A percentile compares a stretch with the other conserved stretches of the same genome.
Conservation (phyloP, 2,797 vertebrate genomes). For the Psittacula echo region DNA sequence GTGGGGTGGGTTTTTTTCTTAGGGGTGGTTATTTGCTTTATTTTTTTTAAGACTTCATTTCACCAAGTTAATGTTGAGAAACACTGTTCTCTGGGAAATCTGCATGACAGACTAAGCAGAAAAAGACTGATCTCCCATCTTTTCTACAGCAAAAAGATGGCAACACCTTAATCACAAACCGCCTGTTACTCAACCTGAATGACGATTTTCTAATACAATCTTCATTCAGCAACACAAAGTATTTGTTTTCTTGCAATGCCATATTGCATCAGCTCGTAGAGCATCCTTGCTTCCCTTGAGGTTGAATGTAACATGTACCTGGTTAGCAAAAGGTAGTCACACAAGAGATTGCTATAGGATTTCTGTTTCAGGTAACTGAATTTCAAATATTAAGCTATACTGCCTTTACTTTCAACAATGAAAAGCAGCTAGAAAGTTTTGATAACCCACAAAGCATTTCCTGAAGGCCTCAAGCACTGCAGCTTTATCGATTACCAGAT, state of each 20-base stretch:
- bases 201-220: background rate
- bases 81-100: background rate
- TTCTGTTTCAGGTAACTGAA: background rate
- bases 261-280: background rate
- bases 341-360: background rate
- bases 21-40: background rate
- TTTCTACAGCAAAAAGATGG: background rate
- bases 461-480: background rate
- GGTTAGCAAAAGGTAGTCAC: background rate
- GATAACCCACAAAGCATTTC: background rate
- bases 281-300: background rate
- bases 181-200: background rate
- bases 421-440: background rate
- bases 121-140: background rate
- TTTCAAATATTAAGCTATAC: background rate
- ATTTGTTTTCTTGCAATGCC: background rate
- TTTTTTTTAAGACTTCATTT: background rate
- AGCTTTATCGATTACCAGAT: background rate
- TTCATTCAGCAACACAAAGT: background rate
- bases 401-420: background rate
- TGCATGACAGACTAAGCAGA: background rate
- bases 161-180: background rate
- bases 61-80: background rate
- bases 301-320: background rate
- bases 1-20: background rate